Evolutionary conservation across 2,113 vertebrate genomes (phyloP).

Genomic region (Tyto alba): DNA sequence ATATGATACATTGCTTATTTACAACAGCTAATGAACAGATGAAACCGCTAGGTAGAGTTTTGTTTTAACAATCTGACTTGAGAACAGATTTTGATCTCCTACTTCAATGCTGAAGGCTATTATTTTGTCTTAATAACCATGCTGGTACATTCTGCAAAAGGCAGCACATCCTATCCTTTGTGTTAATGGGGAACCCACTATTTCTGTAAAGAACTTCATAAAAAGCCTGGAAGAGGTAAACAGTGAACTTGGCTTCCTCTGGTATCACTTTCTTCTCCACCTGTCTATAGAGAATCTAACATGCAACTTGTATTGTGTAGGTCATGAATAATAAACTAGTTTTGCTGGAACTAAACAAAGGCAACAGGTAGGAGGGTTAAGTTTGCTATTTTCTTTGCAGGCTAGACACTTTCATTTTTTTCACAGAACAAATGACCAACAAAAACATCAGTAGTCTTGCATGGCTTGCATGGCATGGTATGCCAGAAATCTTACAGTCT

Average conservation of each 20-base stretch:
- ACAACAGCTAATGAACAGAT: conserved; percentile 3
- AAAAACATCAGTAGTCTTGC: background rate
- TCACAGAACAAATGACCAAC: background rate
- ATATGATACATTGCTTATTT: conserved; percentile 6
- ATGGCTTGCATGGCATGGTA: background rate
- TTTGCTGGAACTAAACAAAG: background rate
- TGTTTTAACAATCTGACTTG: background rate
- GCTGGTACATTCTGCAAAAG: background rate
- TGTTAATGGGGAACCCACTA: background rate
- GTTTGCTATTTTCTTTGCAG: background rate
- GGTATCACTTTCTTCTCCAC: background rate
- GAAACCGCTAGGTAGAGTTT: background rate
- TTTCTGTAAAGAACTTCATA: background rate
- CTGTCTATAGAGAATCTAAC: background rate
- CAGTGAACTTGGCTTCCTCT: background rate
- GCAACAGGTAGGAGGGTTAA: background rate
- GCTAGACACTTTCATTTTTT: background rate
- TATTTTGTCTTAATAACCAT: background rate
- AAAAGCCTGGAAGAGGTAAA: background rate
- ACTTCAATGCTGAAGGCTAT: background rate
- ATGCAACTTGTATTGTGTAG: background rate
- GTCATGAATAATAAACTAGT: conserved; percentile 1
- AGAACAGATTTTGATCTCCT: conserved; percentile 39
- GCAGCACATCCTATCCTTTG: background rate
- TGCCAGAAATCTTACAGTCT: background rate